Percentiles rank a stretch among this genome's conserved stretches.
phyloP scores from a whole-genome alignment of 2,113 vertebrate species.

The Empidonax traillii region DNA sequence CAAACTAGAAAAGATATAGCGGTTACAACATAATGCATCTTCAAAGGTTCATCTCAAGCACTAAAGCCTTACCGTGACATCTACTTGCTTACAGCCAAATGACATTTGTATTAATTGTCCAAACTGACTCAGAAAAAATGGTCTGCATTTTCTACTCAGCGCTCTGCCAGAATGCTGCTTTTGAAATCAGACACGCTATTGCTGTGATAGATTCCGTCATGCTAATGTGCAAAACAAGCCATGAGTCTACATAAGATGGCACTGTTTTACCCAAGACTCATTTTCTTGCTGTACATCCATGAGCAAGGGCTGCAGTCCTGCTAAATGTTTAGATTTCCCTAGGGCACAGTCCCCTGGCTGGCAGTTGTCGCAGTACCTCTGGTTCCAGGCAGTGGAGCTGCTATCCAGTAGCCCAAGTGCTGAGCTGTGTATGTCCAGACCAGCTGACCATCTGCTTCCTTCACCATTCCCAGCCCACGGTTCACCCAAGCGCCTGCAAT shows the following conservation, averaged over 20 bases:
- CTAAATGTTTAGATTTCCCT: not conserved
- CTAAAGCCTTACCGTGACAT: not conserved
- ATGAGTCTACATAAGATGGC: not conserved
- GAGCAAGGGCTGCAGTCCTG: not conserved
- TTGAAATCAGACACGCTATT: not conserved
- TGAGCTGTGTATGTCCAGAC: conserved; percentile 90
- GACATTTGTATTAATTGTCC: not conserved
- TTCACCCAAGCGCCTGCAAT: conserved; percentile 87
- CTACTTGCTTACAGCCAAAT: not conserved
- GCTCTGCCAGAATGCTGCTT: not conserved
- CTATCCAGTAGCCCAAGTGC: conserved; percentile 91
- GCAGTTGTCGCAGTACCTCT: conserved; percentile 74
- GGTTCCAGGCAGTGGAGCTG: conserved; percentile 81
- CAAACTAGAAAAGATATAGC: not conserved
- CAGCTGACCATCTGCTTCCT: conserved; percentile 71
- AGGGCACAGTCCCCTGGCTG: not conserved
- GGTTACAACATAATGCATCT: not conserved
- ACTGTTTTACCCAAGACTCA: not conserved
- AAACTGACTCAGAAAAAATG: not conserved
- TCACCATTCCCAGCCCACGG: conserved; percentile 84
- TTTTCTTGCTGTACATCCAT: not conserved
- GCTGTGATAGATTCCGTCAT: not conserved
- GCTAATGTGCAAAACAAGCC: not conserved
- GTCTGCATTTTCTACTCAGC: not conserved
- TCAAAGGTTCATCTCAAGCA: not conserved